A percentile compares a stretch with the other conserved stretches of the same genome.
Evolutionary conservation across 23 tunicate genomes (phyloP).

Genomic region (Trididemnum clinides): DNA sequence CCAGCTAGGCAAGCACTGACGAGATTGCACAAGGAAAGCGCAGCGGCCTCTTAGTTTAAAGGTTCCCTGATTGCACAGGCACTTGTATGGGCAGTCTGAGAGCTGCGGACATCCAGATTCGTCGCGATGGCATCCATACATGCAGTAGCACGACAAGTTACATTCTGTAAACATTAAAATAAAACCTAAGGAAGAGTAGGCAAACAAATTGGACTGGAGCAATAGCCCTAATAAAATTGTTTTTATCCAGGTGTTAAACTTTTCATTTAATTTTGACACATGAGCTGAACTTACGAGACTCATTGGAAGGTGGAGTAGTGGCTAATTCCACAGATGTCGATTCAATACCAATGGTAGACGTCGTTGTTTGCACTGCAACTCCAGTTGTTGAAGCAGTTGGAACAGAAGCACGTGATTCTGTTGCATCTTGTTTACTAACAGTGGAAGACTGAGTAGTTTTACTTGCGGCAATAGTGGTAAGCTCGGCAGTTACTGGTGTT

Average conservation of each 20-base stretch:
- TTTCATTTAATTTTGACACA: too few relatives aligned
- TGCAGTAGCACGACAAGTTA: constrained; percentile 85
- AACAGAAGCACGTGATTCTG: not conserved
- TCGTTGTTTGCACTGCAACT: not conserved
- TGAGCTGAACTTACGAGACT: too few relatives aligned
- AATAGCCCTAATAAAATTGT: too few relatives aligned
- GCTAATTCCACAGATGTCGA: not conserved
- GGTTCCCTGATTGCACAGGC: constrained; percentile 70
- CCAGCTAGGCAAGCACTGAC: constrained; percentile 68
- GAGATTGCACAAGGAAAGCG: constrained; percentile 73
- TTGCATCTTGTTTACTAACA: not conserved
- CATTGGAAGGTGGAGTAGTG: not conserved
- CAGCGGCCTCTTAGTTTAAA: constrained; percentile 76
- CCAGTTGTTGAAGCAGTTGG: not conserved
- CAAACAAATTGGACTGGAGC: too few relatives aligned
- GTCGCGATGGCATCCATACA: constrained; percentile 89
- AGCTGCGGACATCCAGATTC: constrained; percentile 70
- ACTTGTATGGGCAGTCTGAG: constrained; percentile 80
- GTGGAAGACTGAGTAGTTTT: not conserved
- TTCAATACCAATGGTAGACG: not conserved
- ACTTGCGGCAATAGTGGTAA: not conserved
- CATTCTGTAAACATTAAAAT: constrained; percentile 67
- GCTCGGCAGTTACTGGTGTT: not conserved
- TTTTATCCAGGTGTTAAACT: too few relatives aligned
- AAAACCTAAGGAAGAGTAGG: too few relatives aligned